phyloP scores from a whole-genome alignment of 2,113 vertebrate species.

The Glaucidium brasilianum region DNA sequence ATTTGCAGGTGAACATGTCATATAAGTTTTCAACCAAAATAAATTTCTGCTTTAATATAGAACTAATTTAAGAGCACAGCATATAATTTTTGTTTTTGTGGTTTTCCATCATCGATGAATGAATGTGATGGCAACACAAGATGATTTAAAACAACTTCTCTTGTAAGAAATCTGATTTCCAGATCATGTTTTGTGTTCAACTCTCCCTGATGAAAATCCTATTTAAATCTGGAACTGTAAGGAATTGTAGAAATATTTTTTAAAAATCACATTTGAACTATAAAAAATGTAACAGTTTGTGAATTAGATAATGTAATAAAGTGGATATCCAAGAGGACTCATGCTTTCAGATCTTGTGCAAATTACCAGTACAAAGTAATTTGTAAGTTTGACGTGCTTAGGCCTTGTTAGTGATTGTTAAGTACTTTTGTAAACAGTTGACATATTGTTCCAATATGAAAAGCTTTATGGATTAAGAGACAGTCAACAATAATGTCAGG shows the following conservation, averaged over 20 bases:
- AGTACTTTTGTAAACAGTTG: background rate
- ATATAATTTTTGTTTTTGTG: background rate
- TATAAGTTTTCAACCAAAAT: background rate
- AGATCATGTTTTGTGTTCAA: background rate
- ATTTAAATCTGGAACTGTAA: background rate
- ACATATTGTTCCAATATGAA: background rate
- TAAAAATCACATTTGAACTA: background rate
- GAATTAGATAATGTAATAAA: background rate
- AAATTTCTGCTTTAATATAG: slow-evolving; percentile 22
- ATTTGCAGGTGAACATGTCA: background rate
- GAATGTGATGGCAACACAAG: background rate
- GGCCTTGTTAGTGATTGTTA: background rate
- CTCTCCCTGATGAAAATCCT: background rate
- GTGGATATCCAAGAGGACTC: background rate
- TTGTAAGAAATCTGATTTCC: background rate
- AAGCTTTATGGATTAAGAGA: background rate
- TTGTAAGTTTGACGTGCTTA: background rate
- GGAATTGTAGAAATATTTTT: background rate
- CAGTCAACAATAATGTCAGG: background rate
- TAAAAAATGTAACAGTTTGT: background rate
- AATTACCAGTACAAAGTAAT: background rate
- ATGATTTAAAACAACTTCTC: background rate
- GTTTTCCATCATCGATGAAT: slow-evolving; percentile 1
- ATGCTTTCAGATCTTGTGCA: background rate
- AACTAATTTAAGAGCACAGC: slow-evolving; percentile 44